Evolutionary conservation across 2,888 invertebrate species (phyloP).

Genomic region (Cybosia mesomella): DNA sequence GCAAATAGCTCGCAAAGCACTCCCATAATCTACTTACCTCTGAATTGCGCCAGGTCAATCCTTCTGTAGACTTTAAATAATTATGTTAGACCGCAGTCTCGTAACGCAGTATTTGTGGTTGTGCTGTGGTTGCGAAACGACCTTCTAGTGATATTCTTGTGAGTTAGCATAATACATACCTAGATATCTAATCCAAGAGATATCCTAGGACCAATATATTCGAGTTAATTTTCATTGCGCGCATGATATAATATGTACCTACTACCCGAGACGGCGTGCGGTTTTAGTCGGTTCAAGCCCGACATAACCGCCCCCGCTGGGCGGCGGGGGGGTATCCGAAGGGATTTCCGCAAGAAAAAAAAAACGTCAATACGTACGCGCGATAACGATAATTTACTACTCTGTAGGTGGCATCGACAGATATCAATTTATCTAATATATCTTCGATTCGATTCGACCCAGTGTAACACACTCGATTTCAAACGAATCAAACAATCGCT

Average conservation of each 20-base stretch:
- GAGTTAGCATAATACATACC: conserved; percentile 9
- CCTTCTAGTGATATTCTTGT: conserved; percentile 31
- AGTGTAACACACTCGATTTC: not conserved
- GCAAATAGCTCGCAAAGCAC: not conserved
- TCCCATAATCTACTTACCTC: not conserved
- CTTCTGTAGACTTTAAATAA: not conserved
- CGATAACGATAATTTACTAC: too few species aligned
- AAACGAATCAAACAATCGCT: not conserved
- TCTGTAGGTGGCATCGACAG: too few species aligned
- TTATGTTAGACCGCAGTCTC: conserved; percentile 14
- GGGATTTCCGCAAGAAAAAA: too few species aligned
- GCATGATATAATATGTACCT: too few species aligned
- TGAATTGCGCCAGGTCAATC: not conserved
- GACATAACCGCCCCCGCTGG: too few species aligned
- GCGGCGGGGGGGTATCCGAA: too few species aligned
- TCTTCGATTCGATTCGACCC: too few species aligned
- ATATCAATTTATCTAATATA: too few species aligned
- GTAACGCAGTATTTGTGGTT: conserved; percentile 43
- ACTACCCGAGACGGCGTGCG: too few species aligned
- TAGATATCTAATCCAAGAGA: not conserved
- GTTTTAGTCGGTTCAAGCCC: too few species aligned
- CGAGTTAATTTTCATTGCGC: too few species aligned
- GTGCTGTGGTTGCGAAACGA: conserved; percentile 42
- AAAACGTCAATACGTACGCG: too few species aligned
- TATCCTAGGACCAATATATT: not conserved